Evolutionary conservation across 2,113 vertebrate species (phyloP), one percentile per base, ranked within the genome.

Genomic region (Patagioenas fasciata): DNA sequence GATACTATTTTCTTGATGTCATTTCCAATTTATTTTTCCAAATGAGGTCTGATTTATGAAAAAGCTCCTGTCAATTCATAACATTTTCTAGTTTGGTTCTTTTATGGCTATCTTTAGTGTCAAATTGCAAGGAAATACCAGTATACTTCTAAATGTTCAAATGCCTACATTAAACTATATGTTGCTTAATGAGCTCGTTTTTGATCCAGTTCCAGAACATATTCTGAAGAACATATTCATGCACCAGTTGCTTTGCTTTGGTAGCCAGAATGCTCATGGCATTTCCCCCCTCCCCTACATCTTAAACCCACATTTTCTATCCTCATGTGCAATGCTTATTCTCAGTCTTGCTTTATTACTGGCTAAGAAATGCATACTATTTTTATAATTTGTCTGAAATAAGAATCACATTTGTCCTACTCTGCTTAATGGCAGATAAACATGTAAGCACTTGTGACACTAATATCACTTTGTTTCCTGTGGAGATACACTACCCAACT

Each of bases 361-460:
- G 64, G 75, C 75, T 83, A 29, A 91, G 56, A 93, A 91, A 95
- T 25, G 32, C 28, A 83, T 42, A 48, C 36, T 77, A 56, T 78
- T 96, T 95, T 74, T 88, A 48, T 53, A 83, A 84, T 80, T 71
- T 72, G 69, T 44, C 57, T 91, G 75, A 88, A 91, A 93, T 48
- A 5, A 92, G 40, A 78, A 78, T 74, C 44, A 57, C 53, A 67
- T 81, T 93, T 94, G 69, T 74, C 57, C 80, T 85, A 25, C 51
- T 77, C 66, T 60, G 64, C 42, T 17, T 84, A 60, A 85, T 20
- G 32, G 61, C 32, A 77, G 51, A 93, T 64, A 85, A 96, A 93
- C 73, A 82, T 17, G 20, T 28, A 80, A 91, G 74, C 47, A 85
- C 42, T 88, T 64, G 71, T 74, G 83, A 91, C 69, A 74, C 42